Base-by-base conservation (phyloP, 2,888 invertebrate genomes). In the Epinotia nisella region DNA sequence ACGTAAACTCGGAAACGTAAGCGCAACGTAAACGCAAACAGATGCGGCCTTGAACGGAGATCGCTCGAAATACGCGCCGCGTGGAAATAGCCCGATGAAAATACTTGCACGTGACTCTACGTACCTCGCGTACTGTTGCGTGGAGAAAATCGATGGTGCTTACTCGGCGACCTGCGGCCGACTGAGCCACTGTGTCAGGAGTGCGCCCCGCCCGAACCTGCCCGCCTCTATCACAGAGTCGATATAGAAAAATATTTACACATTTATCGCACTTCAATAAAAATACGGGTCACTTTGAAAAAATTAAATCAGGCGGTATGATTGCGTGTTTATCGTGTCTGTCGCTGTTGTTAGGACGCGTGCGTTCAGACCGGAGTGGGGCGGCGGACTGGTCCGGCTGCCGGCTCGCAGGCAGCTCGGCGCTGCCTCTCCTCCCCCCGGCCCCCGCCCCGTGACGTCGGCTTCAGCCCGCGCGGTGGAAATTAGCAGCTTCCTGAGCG, bases 141-240 rank as follows among this genome's bases (percentile, higher is more conserved):
- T 89, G 88, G 84, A 87, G 92, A 91, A 91, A 91, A 92, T 92
- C 93, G 90, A 93, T 93, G 92, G 86, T 92, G 92, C 89, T 92
- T 91, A 92, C 92, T 91, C 90, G 90, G 89, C 91, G 92, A 89
- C 91, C 92, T 90, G 87, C 87, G 88, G 90, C 90, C 87, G 88
- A 94, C 94, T 94, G 94, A 94, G 94, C 94, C 94, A 94, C 90
- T 92, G 90, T 94, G 94, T 94, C 94, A 94, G 91, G 89, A 83
- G 90, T 87, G 89, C 91, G 92, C 92, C 92, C 90, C 90, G 86
- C 91, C 90, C 90, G 90, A 89, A 86, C 86, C 87, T 89, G 85
- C 88, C 87, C 87, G 90, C 88, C 87, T 84, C 80, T 84, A 83
- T 90, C 93, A 92, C 93, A 91, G 87, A 82, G 60, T 86, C 83